phyloP scores from a whole-genome alignment of 2,888 invertebrate species.

The Carpatolechia fugitivella region DNA sequence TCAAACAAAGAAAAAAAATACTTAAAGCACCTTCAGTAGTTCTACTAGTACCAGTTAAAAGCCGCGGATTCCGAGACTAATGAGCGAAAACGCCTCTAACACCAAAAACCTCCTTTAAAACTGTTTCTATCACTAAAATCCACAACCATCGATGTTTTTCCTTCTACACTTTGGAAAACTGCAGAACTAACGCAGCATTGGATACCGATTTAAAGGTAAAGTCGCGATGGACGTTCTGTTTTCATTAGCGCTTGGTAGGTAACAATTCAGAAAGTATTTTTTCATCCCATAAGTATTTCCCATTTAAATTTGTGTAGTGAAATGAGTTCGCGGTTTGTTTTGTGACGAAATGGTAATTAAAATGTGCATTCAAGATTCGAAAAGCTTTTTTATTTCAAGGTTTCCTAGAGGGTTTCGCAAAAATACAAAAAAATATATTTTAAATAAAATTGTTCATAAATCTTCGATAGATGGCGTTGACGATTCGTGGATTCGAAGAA shows the following conservation, averaged over 20 bases:
- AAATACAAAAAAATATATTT: too few relatives aligned
- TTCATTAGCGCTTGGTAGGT: slow-evolving; percentile 1
- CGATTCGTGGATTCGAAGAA: too few relatives aligned
- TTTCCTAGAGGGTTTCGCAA: too few relatives aligned
- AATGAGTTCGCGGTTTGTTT: background rate
- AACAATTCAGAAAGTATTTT: slow-evolving; percentile 8
- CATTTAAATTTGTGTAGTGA: slow-evolving; percentile 1
- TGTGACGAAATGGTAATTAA: background rate
- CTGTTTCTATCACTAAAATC: background rate
- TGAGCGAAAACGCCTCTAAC: background rate
- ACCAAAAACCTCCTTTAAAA: background rate
- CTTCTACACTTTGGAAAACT: background rate
- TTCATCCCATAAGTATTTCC: background rate
- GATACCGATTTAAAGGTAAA: background rate
- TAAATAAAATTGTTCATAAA: too few relatives aligned
- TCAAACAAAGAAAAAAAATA: slow-evolving; percentile 4
- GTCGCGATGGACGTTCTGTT: background rate
- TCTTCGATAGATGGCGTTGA: too few relatives aligned
- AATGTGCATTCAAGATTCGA: background rate
- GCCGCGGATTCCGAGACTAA: background rate
- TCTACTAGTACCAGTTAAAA: background rate
- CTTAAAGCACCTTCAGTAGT: slow-evolving; percentile 4
- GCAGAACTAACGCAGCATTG: background rate
- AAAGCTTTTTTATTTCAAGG: background rate
- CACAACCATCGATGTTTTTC: background rate